Evolutionary conservation across 2,113 vertebrate species (phyloP), one percentile per base, ranked within the genome.

Genomic region (Nannobrachium achirus): DNA sequence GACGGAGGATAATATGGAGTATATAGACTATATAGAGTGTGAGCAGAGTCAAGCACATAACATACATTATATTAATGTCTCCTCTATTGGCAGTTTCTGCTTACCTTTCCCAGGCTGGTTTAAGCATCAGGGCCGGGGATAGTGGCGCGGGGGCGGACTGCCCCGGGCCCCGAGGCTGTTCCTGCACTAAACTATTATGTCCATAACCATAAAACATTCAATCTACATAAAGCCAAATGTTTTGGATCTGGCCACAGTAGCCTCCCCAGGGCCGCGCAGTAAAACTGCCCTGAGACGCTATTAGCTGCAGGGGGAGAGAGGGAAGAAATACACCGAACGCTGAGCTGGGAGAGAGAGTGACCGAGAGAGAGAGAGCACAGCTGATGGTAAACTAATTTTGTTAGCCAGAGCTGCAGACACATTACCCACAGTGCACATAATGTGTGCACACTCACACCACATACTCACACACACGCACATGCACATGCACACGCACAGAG

Each of bases 361-460:
- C 13, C 10, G 39, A 59, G 60, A n/a, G 75, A 92, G 74, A 51
- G 44, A 52, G 63, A 78, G 73, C 55, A 66, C 75, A 86, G 83
- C 82, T 93, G 92, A 93, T 93, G 94, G 93, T 92, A 95, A 95
- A 96, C 91, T 88, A 93, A 94, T 95, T 94, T 74, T 60, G 89
- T 82, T 92, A 89, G 93, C 78, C 81, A 61, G 90, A 92, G 90
- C 91, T 88, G 89, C 92, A 87, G 92, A 92, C 87, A 61, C 16
- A 44, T 46, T 66, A 11, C 19, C 52, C 68, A 25, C 33, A 8
- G 25, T 48, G 33, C 33, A 46, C 15, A 9, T 14, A 2, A 5
- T 33, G 25, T 33, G 25, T 33, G 25, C 48, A n/a, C 55, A 19
- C 7, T 0, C 39, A 38, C 40, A 46, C 13, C 50, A 60, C 41